Percentiles rank a stretch among this genome's conserved stretches.
Evolutionary conservation across 92 coral and sea anemone genomes (phyloP).

Genomic region (Paragorgia papillata): DNA sequence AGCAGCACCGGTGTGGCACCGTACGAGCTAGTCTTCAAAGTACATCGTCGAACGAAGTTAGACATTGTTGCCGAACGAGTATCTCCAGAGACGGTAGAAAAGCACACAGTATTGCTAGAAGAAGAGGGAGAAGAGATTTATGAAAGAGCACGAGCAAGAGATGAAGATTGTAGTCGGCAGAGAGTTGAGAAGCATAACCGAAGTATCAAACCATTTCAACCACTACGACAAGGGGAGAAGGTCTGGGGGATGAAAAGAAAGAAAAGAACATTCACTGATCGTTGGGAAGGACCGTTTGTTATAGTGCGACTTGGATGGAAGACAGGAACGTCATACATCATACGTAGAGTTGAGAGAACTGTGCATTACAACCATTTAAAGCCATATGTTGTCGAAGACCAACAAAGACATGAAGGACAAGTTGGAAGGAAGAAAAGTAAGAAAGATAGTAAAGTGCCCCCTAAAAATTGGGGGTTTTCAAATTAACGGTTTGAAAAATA

Average conservation of each 20-base stretch:
- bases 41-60: neutral
- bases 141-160: constrained; percentile 9
- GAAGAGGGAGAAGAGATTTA: neutral
- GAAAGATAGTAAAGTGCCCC: constrained; percentile 1
- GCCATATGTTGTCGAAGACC: neutral
- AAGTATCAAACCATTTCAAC: neutral
- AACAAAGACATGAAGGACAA: neutral
- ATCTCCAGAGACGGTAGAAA: neutral
- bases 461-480: too few relatives aligned
- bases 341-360: constrained; percentile 1
- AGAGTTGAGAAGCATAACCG: neutral
- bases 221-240: neutral
- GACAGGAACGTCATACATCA: neutral
- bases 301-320: neutral
- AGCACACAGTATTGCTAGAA: neutral
- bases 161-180: neutral
- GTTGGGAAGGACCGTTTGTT: neutral
- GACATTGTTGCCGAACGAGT: neutral
- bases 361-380: neutral
- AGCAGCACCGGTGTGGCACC: neutral
- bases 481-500: too few relatives aligned
- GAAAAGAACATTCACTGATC: neutral
- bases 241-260: neutral
- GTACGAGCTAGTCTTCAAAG: neutral
- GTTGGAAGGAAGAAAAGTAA: neutral